A percentile compares a stretch with the other conserved stretches of the same genome.
Evolutionary conservation across 1,140 invertebrate genomes (phyloP).

Genomic region (Drosophila chauvacae): DNA sequence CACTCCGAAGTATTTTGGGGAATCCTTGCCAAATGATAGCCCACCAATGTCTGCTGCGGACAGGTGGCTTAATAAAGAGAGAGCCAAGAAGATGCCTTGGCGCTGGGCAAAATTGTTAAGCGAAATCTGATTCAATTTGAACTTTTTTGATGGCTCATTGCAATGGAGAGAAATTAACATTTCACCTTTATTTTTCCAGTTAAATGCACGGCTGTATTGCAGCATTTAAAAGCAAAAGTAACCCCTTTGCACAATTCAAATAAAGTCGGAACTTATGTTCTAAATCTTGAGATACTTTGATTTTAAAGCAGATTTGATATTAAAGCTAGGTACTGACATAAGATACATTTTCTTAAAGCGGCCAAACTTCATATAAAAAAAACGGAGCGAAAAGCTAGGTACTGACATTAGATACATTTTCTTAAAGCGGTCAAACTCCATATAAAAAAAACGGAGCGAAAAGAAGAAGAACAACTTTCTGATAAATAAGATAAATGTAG

Average conservation of each 20-base stretch:
- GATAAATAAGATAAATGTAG: too few relatives aligned
- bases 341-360: too few relatives aligned
- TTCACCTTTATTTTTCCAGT: slow-evolving; percentile 12
- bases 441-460: too few relatives aligned
- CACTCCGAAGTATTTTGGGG: slow-evolving; percentile 29
- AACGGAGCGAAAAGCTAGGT: too few relatives aligned
- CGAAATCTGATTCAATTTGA: slow-evolving; percentile 35
- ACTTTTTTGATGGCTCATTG: slow-evolving; percentile 20
- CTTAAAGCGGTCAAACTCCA: too few relatives aligned
- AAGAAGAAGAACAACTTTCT: too few relatives aligned
- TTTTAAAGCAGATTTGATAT: too few relatives aligned
- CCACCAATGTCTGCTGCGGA: slow-evolving; percentile 47
- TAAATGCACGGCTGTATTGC: background rate
- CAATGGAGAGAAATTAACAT: slow-evolving; percentile 12
- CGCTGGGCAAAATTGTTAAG: slow-evolving; percentile 22
- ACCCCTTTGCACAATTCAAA: background rate
- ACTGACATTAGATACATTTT: too few relatives aligned
- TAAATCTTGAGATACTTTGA: too few relatives aligned
- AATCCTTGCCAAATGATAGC: slow-evolving; percentile 28
- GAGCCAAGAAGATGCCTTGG: slow-evolving; percentile 27
- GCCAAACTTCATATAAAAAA: too few relatives aligned
- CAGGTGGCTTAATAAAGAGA: slow-evolving; percentile 50
- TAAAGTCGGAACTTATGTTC: too few relatives aligned
- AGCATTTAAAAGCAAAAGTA: background rate
- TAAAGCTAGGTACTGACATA: too few relatives aligned